phyloP scores from a whole-genome alignment of 2,113 vertebrate genomes.

The Oreotragus oreotragus region DNA sequence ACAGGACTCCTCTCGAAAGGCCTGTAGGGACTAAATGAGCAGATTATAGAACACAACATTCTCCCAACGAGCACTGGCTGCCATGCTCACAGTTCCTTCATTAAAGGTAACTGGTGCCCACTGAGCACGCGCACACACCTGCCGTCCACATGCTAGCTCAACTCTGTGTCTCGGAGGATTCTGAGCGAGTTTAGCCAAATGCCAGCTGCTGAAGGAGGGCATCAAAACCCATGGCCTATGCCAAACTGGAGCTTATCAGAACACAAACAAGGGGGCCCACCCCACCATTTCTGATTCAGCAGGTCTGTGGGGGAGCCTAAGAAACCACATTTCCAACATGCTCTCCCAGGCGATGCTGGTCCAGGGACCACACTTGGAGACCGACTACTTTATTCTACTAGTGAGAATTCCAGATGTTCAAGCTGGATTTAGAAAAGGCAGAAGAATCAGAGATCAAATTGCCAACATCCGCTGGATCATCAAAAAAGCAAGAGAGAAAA shows the following conservation, averaged over 20 bases:
- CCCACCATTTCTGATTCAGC: rapidly evolving
- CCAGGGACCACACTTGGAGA: background rate
- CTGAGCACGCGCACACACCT: background rate
- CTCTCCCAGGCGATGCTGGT: rapidly evolving
- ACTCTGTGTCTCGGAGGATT: rapidly evolving
- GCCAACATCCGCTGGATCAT: too few relatives aligned
- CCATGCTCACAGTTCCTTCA: rapidly evolving
- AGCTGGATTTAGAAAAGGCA: background rate
- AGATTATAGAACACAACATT: rapidly evolving
- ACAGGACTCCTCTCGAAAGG: rapidly evolving
- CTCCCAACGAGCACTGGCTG: background rate
- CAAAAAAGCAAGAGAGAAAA: too few relatives aligned
- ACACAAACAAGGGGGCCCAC: background rate
- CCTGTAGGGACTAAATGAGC: background rate
- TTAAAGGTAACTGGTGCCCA: too few relatives aligned
- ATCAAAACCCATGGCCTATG: background rate
- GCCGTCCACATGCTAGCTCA: rapidly evolving
- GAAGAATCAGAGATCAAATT: background rate
- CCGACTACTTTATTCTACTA: background rate
- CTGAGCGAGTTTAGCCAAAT: background rate
- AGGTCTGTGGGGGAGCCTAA: background rate
- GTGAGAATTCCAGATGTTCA: background rate
- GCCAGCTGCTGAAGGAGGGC: background rate
- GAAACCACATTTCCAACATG: background rate
- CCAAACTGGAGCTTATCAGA: rapidly evolving